A percentile compares a stretch with the other conserved stretches of the same genome.
Conservation (phyloP, 92 coral and sea anemone genomes). For the Isaurus tuberculatus region DNA sequence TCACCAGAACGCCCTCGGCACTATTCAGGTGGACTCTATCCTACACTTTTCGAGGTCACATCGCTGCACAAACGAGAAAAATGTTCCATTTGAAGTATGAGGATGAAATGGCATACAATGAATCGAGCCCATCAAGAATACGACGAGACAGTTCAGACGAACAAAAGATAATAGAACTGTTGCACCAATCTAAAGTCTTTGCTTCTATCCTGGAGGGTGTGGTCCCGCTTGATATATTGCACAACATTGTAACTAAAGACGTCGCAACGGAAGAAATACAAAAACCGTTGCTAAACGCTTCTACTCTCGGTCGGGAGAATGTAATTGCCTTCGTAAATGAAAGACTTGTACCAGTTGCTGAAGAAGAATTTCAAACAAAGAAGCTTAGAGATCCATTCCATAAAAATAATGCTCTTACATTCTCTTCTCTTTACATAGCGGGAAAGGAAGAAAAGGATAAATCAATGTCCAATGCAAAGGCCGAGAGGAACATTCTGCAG, state of each 20-base stretch:
- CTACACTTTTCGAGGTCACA: slow-evolving; percentile 60
- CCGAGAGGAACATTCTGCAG: slow-evolving; percentile 27
- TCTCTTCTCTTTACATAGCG: neutral
- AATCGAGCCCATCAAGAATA: slow-evolving; percentile 17
- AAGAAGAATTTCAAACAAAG: slow-evolving; percentile 1
- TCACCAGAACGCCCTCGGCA: slow-evolving; percentile 68
- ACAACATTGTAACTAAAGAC: slow-evolving; percentile 62
- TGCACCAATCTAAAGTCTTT: slow-evolving; percentile 21
- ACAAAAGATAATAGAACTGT: slow-evolving; percentile 39
- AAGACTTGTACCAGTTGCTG: slow-evolving; percentile 35
- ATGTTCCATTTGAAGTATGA: slow-evolving; percentile 28
- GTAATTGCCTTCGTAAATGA: slow-evolving; percentile 44
- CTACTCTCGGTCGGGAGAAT: slow-evolving; percentile 48
- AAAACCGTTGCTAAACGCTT: slow-evolving; percentile 48
- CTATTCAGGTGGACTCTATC: slow-evolving; percentile 72
- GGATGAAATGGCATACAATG: slow-evolving; percentile 23
- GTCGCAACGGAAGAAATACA: slow-evolving; percentile 55
- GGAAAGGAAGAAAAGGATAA: slow-evolving; percentile 5
- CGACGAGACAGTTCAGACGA: slow-evolving; percentile 38
- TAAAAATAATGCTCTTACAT: slow-evolving; percentile 71
- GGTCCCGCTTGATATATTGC: slow-evolving; percentile 7
- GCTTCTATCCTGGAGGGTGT: neutral
- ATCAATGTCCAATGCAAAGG: neutral
- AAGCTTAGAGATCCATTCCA: slow-evolving; percentile 62
- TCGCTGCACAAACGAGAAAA: slow-evolving; percentile 46